These are phyloP conservation scores for Cephus pulcher DNA, from an alignment of 2,888 invertebrate genomes.

Conservation along the genomic window DNA sequence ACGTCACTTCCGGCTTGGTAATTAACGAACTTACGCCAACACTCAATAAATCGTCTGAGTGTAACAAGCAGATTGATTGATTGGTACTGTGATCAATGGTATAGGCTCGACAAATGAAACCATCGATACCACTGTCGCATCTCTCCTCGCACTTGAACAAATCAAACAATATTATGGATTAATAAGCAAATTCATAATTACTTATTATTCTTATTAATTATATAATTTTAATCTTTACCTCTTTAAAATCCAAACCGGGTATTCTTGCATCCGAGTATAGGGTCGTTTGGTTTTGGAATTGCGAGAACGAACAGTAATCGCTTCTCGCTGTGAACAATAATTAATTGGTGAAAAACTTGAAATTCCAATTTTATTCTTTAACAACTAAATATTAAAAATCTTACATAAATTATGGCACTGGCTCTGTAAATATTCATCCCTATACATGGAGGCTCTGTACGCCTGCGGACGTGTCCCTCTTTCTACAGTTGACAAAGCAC, in stretches of 20 bases:
- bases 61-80: constrained; percentile 73
- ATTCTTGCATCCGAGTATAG: constrained; percentile 73
- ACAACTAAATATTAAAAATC: constrained; percentile 46
- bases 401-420: constrained; percentile 78
- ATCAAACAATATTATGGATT: neutral
- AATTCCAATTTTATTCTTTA: neutral
- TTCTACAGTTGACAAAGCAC: constrained; percentile 79
- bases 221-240: constrained; percentile 37
- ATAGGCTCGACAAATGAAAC: constrained; percentile 80
- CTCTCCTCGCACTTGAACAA: constrained; percentile 65
- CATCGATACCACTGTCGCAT: constrained; percentile 73
- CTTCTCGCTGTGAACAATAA: constrained; percentile 59
- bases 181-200: neutral
- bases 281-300: constrained; percentile 78
- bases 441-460: constrained; percentile 79
- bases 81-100: constrained; percentile 64
- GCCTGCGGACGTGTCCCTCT: constrained; percentile 82
- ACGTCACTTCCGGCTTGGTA: constrained; percentile 72
- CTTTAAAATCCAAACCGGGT: constrained; percentile 34
- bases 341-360: neutral
- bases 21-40: constrained; percentile 79
- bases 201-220: neutral
- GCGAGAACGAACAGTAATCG: constrained; percentile 81
- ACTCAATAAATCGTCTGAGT: constrained; percentile 86
- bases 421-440: constrained; percentile 87